Percentiles rank a stretch among this genome's conserved stretches.
Conservation (phyloP, 2,888 invertebrate genomes). For the Ceramica pisi region DNA sequence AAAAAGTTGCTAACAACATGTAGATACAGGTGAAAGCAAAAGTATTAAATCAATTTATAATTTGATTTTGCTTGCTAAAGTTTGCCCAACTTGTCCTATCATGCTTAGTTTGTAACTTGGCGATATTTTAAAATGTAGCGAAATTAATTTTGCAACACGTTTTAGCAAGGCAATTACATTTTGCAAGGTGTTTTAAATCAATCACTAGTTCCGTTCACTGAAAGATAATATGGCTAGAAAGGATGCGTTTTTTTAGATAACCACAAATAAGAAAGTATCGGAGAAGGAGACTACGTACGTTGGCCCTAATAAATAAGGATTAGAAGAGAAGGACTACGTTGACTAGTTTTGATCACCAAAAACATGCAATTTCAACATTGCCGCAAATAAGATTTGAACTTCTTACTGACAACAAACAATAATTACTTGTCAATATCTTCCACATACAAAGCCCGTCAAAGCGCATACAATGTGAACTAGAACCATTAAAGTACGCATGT, state of each 20-base stretch:
- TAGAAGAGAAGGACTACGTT: neutral
- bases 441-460: neutral
- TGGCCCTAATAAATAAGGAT: too few relatives aligned
- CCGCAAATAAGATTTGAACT: neutral
- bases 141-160: conserved; percentile 22
- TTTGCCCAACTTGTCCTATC: conserved; percentile 20
- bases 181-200: conserved; percentile 1
- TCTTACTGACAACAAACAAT: neutral
- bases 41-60: conserved; percentile 5
- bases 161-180: conserved; percentile 1
- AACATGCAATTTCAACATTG: neutral
- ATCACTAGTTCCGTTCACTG: neutral
- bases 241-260: too few relatives aligned
- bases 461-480: conserved; percentile 17
- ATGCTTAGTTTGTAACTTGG: conserved; percentile 9
- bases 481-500: conserved; percentile 13
- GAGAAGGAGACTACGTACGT: too few relatives aligned
- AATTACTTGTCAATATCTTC: conserved; percentile 15
- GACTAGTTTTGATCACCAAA: neutral
- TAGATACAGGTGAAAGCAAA: conserved; percentile 39
- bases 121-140: conserved; percentile 19
- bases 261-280: too few relatives aligned
- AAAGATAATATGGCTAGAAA: too few relatives aligned
- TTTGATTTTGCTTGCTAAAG: neutral
- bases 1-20: conserved; percentile 22